phyloP scores from a whole-genome alignment of 2,797 vertebrate genomes.

The Enteromius argenteus region DNA sequence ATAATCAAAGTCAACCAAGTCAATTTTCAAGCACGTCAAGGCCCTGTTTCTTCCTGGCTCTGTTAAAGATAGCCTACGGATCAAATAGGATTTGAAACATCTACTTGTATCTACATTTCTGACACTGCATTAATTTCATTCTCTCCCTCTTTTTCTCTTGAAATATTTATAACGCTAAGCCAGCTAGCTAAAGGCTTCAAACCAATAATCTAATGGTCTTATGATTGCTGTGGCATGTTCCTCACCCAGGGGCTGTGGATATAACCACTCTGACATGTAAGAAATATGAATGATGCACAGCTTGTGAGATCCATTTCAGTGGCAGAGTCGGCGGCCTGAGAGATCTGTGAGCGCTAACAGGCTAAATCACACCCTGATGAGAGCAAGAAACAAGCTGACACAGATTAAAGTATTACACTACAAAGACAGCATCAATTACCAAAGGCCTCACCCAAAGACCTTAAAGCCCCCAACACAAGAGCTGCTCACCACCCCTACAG shows the following conservation, averaged over 20 bases:
- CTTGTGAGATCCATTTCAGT: slow-evolving; percentile 21
- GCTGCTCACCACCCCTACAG: slow-evolving; percentile 27
- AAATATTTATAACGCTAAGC: slow-evolving; percentile 39
- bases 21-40: background rate
- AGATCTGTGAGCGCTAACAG: slow-evolving; percentile 35
- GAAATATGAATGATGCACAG: slow-evolving; percentile 49
- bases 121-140: slow-evolving; percentile 28
- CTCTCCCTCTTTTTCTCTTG: background rate
- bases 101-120: slow-evolving; percentile 21
- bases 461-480: slow-evolving; percentile 42
- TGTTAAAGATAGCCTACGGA: slow-evolving; percentile 27
- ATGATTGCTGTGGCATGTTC: slow-evolving; percentile 16
- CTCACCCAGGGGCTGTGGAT: slow-evolving; percentile 31
- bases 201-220: slow-evolving; percentile 31
- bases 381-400: slow-evolving; percentile 45
- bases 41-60: background rate
- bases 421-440: slow-evolving; percentile 58
- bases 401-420: slow-evolving; percentile 55
- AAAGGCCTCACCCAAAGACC: slow-evolving; percentile 49
- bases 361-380: slow-evolving; percentile 34
- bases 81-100: slow-evolving; percentile 18
- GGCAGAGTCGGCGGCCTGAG: background rate
- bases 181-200: slow-evolving; percentile 7
- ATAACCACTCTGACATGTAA: slow-evolving; percentile 33
- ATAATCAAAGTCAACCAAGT: slow-evolving; percentile 33